Evolutionary conservation across 2,888 invertebrate genomes (phyloP), one percentile per base, ranked within the genome.

Genomic region (Ctena decussata): DNA sequence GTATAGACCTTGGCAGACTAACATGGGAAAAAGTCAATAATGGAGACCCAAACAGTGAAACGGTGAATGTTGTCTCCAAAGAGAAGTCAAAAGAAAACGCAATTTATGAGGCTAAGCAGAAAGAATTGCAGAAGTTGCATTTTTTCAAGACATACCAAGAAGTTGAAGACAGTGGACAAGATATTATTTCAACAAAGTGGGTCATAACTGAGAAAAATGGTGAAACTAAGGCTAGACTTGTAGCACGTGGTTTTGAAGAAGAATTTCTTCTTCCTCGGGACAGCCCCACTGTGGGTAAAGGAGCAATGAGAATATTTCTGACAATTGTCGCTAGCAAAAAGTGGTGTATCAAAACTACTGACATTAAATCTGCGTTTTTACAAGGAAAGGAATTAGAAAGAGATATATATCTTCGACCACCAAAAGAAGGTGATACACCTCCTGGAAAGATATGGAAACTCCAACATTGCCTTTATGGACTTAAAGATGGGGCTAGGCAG

Each of bases 311-410:
- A 37, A 75, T 69, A 69, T 80, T 83, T 49, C 60, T 83, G 24
- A 27, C 79, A 24, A 35, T 83, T 41, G 41, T 60, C 41, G 49
- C 60, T 1, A 71, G 37, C 41, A 70, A 75, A 39, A 74, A 44
- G 12, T 69, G 69, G 69, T 18, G 15, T 24, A 44, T 82, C 30
- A 85, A 89, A 82, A 82, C 84, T 21, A 89, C 84, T 15, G 85
- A 89, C 73, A 86, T 89, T 27, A 89, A 89, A 57, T 85, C 77
- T 32, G 85, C 85, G 1, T 87, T 87, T 65, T 49, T 87, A n/a
- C 86, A 88, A 75, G 90, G 89, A 41, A 78, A 89, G 44, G 21
- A 76, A 32, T 49, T 89, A 24, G 82, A 89, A 18, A 35, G 86
- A 18, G 82, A 90, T 18, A 77, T 89, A 0, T 86, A 57, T 60